phyloP scores from a whole-genome alignment of 1,140 invertebrate genomes.

The Papilio dardanus region DNA sequence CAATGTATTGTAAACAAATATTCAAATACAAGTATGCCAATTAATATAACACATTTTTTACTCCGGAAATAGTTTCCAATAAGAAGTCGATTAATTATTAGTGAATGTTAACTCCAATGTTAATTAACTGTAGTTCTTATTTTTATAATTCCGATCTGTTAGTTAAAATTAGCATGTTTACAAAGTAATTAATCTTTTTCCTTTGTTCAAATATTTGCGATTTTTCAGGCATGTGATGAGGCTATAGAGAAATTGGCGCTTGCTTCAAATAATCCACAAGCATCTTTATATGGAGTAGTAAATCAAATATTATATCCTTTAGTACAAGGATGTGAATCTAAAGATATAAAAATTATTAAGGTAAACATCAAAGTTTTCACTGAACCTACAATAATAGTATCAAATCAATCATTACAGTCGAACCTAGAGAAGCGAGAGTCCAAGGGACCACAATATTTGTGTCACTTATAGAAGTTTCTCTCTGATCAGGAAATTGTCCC shows the following conservation, averaged over 20 bases:
- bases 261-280: constrained; percentile 89
- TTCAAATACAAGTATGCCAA: neutral
- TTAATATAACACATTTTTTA: neutral
- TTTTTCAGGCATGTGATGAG: constrained; percentile 95
- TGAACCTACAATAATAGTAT: too few relatives aligned
- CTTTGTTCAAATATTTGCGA: neutral
- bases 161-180: neutral
- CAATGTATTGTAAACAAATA: neutral
- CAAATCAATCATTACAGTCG: too few relatives aligned
- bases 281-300: constrained; percentile 92
- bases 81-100: neutral
- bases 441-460: too few relatives aligned
- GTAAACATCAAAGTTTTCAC: constrained; percentile 75
- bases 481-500: too few relatives aligned
- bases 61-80: constrained; percentile 24
- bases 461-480: too few relatives aligned
- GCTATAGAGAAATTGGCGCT: constrained; percentile 94
- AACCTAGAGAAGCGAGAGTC: too few relatives aligned
- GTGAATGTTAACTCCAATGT: neutral
- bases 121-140: neutral
- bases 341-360: constrained; percentile 97
- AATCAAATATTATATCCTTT: constrained; percentile 98
- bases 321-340: constrained; percentile 98
- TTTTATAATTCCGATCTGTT: neutral
- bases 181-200: neutral